Evolutionary conservation across 2,113 vertebrate genomes (phyloP).

Genomic region (Hepsetus odoe): DNA sequence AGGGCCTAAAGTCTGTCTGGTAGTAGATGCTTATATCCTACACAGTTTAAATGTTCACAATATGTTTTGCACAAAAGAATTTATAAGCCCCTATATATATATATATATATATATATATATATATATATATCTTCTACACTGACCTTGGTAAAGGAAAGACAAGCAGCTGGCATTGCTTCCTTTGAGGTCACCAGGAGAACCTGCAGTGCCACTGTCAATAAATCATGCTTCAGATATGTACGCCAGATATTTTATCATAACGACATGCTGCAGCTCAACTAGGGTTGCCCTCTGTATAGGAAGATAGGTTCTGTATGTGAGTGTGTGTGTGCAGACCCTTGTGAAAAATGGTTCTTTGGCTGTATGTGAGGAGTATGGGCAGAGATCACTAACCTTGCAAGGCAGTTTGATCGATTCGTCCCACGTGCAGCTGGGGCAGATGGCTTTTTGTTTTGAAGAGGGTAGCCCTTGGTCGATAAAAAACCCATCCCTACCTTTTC

Average conservation of each 20-base stretch:
- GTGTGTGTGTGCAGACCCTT: background rate
- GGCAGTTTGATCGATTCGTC: slow-evolving; percentile 16
- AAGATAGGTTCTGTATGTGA: background rate
- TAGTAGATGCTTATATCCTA: no score
- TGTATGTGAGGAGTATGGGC: slow-evolving; percentile 17
- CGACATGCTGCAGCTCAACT: background rate
- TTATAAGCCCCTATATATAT: no score
- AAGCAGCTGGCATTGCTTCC: background rate
- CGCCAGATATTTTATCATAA: background rate
- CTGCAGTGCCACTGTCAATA: background rate
- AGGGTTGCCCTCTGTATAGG: background rate
- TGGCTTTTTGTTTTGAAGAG: slow-evolving; percentile 8
- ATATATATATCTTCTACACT: background rate
- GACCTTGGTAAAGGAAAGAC: background rate
- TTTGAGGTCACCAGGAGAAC: background rate
- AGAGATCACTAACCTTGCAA: slow-evolving; percentile 19
- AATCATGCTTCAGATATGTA: background rate
- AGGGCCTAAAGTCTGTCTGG: no score
- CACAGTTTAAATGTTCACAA: no score
- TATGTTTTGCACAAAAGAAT: no score
- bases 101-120: background rate
- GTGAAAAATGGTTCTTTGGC: slow-evolving; percentile 11
- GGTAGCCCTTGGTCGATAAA: slow-evolving; percentile 9
- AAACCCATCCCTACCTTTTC: slow-evolving; percentile 21
- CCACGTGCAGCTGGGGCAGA: slow-evolving; percentile 11